A percentile compares a stretch with the other conserved stretches of the same genome.
Evolutionary conservation across 2,888 invertebrate species (phyloP).

Genomic region (Psococerastis gibbosa): DNA sequence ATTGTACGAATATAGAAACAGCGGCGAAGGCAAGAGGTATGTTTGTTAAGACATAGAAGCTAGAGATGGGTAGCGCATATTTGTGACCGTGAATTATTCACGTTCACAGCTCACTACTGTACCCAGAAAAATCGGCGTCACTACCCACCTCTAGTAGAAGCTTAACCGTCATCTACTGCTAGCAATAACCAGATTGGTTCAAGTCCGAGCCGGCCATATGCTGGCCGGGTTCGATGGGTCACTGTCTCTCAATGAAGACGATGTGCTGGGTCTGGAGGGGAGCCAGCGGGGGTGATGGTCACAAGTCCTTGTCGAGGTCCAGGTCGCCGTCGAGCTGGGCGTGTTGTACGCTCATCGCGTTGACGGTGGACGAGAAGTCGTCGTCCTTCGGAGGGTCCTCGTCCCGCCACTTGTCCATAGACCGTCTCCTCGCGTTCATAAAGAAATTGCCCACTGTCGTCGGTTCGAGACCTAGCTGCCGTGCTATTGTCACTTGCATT

Average conservation of each 20-base stretch:
- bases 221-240: neutral
- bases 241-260: slow-evolving; percentile 8
- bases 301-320: slow-evolving; percentile 5
- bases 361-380: slow-evolving; percentile 18
- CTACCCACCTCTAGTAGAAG: no score
- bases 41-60: neutral
- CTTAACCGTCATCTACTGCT: no score
- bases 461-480: slow-evolving; percentile 90
- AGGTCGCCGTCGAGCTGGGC: neutral
- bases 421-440: slow-evolving; percentile 97
- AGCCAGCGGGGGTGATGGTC: neutral
- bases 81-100: no score
- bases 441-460: slow-evolving; percentile 99
- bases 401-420: slow-evolving; percentile 97
- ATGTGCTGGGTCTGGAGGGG: slow-evolving; percentile 7
- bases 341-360: neutral
- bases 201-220: neutral
- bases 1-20: no score
- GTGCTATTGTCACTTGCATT: slow-evolving; percentile 98
- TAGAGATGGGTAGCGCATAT: no score
- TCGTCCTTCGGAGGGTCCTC: slow-evolving; percentile 51
- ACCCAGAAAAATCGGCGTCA: no score
- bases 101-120: no score
- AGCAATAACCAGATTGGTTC: neutral
- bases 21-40: neutral